Base-by-base conservation (phyloP, 2,113 vertebrate genomes). In the Turnix velox region DNA sequence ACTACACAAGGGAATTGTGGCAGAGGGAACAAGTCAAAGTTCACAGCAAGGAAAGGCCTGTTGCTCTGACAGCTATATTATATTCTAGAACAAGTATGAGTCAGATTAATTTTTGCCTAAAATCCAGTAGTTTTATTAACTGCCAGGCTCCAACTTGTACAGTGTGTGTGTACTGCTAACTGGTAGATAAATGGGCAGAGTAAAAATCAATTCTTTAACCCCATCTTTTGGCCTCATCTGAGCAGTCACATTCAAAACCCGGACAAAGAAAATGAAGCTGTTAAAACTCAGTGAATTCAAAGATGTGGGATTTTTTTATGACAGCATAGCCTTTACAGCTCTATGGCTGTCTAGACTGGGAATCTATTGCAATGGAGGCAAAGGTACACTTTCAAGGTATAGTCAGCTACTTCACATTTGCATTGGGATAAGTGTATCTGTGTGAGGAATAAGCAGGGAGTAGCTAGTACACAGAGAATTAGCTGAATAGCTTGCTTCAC, bases 141-240 rank as follows among this genome's bases (percentile, higher is more conserved):
- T 66, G 55, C 78, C 74, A 88, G 72, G 89, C 61, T 88, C 48
- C 48, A 59, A 83, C 72, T 85, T 94, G 84, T 71, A 27, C 30
- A 58, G 14, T 7, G 15, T 28, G 62, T 46, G 3, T 16, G 33
- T 48, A 46, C 73, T 65, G 31, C 54, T 67, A 57, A 35, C 30
- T 52, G 35, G 35, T 7, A 62, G n/a, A 80, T 74, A 88, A 88
- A 59, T 0, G 3, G 75, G 40, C 42, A 48, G 55, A 76, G 59
- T 37, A 42, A 87, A 85, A 92, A 57, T 7, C 59, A 54, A 15
- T 87, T 94, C 72, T 83, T 82, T 54, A 92, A 85, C 87, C 90
- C 81, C 87, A 90, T 63, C 92, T 96, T 75, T 77, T 91, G 91
- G 91, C 66, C 67, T 92, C 74, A 54, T 61, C 46, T 40, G 18